These are phyloP conservation scores for Zosterops japonicus DNA, from an alignment of 2,113 vertebrate genomes.

Conservation along the genomic window DNA sequence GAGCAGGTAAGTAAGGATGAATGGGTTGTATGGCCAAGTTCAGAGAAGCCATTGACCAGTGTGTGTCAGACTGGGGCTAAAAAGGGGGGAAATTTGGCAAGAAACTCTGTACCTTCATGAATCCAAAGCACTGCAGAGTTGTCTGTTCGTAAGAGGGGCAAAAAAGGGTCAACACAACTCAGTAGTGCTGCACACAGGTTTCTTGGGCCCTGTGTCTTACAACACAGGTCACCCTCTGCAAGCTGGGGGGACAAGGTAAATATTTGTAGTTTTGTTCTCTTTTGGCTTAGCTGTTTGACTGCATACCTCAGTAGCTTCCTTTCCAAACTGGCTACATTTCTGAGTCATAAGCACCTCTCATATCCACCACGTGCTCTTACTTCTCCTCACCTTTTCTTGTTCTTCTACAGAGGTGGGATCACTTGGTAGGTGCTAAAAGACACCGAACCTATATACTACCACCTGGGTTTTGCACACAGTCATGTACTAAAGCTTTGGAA, in stretches of 20 bases:
- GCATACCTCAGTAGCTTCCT: neutral
- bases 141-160: neutral
- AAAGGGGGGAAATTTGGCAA: neutral
- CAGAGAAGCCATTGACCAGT: neutral
- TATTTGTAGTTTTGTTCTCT: neutral
- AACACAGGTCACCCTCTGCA: neutral
- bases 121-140: neutral
- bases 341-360: neutral
- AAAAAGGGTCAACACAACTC: neutral
- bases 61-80: neutral
- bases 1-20: slow-evolving; percentile 79
- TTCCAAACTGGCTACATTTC: neutral
- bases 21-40: neutral
- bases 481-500: neutral
- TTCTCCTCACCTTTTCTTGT: neutral
- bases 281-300: neutral
- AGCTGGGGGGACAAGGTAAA: neutral
- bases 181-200: neutral
- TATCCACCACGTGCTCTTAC: neutral
- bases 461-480: neutral
- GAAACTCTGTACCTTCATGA: neutral
- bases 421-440: neutral
- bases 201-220: neutral
- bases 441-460: neutral
- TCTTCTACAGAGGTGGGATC: neutral